These are phyloP conservation scores for Oreohelix idahoensis DNA, from an alignment of 1,140 invertebrate genomes.

Conservation along the genomic window DNA sequence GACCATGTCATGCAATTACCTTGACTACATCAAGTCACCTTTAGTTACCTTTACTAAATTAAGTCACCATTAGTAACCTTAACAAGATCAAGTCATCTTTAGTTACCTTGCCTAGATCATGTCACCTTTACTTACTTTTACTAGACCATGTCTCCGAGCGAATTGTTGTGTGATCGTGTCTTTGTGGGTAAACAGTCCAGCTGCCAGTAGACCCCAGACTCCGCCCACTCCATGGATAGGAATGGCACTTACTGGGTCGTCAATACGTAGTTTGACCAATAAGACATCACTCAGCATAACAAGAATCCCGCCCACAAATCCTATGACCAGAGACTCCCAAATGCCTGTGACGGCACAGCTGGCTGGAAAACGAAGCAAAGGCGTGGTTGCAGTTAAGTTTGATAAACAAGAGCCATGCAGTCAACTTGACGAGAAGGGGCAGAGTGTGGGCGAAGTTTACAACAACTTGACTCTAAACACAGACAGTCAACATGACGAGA, in stretches of 20 bases:
- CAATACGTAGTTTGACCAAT: constrained; percentile 84
- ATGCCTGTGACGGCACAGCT: constrained; percentile 89
- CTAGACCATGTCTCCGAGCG: constrained; percentile 31
- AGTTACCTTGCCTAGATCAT: too few relatives aligned
- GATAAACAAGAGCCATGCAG: too few relatives aligned
- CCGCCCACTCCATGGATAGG: constrained; percentile 83
- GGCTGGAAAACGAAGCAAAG: constrained; percentile 73
- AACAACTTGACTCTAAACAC: too few relatives aligned
- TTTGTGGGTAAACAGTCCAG: constrained; percentile 90
- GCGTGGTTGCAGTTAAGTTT: too few relatives aligned
- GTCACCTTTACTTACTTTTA: constrained; percentile 38
- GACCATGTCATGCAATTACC: too few relatives aligned
- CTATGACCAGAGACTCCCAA: constrained; percentile 89
- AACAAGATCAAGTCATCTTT: too few relatives aligned
- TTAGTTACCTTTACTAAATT: too few relatives aligned
- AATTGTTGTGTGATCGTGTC: constrained; percentile 80
- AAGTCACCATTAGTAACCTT: too few relatives aligned
- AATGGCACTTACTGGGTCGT: constrained; percentile 92
- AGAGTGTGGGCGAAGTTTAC: too few relatives aligned
- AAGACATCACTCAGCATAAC: constrained; percentile 82
- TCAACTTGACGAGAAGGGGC: too few relatives aligned
- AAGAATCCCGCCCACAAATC: constrained; percentile 83
- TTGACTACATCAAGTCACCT: too few relatives aligned
- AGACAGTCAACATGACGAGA: too few relatives aligned
- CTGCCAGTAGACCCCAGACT: constrained; percentile 81